Conservation (phyloP, 2,888 invertebrate species). For the Eledone cirrhosa region DNA sequence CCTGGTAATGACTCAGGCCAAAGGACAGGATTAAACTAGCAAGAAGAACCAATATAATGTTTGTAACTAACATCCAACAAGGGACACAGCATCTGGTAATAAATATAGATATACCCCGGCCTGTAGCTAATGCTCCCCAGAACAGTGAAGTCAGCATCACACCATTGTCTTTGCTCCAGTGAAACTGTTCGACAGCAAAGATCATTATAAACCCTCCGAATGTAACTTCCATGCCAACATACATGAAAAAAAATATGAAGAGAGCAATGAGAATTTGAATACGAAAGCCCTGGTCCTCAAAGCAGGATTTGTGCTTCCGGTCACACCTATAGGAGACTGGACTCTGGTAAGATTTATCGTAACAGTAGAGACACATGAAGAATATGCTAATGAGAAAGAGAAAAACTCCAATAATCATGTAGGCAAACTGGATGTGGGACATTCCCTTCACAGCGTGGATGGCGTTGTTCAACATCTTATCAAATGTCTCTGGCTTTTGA, state of each 20-base stretch:
- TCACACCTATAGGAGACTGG: constrained; percentile 31
- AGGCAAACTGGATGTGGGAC: constrained; percentile 65
- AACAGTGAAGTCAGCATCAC: constrained; percentile 66
- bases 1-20: constrained; percentile 49
- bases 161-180: constrained; percentile 61
- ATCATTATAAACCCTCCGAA: constrained; percentile 67
- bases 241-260: constrained; percentile 66
- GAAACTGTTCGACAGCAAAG: constrained; percentile 61
- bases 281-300: constrained; percentile 41
- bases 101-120: constrained; percentile 67
- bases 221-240: constrained; percentile 67
- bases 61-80: constrained; percentile 63
- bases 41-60: constrained; percentile 58
- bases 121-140: constrained; percentile 67
- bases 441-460: constrained; percentile 47
- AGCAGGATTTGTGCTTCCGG: constrained; percentile 29
- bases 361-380: constrained; percentile 64
- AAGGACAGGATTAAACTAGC: constrained; percentile 63
- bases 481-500: constrained; percentile 43
- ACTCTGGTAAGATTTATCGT: constrained; percentile 38
- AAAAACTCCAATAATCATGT: constrained; percentile 63
- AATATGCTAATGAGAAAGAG: constrained; percentile 60
- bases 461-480: constrained; percentile 40
- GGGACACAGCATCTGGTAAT: constrained; percentile 64
- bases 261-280: constrained; percentile 60